These are phyloP conservation scores for Pteronura brasiliensis DNA, from an alignment of 2,113 vertebrate genomes.

Conservation along the genomic window DNA sequence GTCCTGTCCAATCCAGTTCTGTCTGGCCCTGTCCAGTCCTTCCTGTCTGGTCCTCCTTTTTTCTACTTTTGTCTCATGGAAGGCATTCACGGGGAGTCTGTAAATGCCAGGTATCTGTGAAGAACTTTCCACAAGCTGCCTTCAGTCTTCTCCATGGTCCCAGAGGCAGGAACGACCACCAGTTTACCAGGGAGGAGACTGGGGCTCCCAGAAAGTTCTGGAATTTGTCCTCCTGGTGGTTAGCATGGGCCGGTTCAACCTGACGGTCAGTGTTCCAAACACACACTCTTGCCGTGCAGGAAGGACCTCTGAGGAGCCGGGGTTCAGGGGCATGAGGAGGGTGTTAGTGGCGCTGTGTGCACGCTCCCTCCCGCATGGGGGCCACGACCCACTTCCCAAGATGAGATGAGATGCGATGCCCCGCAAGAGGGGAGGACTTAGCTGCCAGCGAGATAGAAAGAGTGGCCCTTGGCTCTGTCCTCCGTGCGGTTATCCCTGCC, in stretches of 20 bases:
- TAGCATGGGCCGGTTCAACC: too few relatives aligned
- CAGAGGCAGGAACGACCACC: not conserved
- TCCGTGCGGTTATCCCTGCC: not conserved
- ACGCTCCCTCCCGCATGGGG: fast-evolving
- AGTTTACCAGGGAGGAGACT: not conserved
- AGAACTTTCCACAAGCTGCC: not conserved
- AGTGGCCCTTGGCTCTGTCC: fast-evolving
- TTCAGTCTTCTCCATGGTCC: fast-evolving
- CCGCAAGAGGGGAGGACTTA: not conserved
- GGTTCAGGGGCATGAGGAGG: not conserved
- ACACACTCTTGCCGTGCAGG: not conserved
- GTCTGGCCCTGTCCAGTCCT: not conserved
- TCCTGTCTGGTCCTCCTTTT: not conserved
- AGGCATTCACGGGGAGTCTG: fast-evolving
- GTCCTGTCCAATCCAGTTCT: not conserved
- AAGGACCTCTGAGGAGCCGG: not conserved
- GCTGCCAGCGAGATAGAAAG: not conserved
- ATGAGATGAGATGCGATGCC: not conserved
- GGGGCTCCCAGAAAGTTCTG: not conserved
- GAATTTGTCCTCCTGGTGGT: too few relatives aligned
- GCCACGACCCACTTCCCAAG: not conserved
- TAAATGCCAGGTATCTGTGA: not conserved
- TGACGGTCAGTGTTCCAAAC: not conserved
- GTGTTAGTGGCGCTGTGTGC: not conserved
- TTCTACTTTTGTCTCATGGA: not conserved